Base-by-base conservation (phyloP, 53 echinoderm and acorn worm genomes). In the Mesocentrotus franciscanus region DNA sequence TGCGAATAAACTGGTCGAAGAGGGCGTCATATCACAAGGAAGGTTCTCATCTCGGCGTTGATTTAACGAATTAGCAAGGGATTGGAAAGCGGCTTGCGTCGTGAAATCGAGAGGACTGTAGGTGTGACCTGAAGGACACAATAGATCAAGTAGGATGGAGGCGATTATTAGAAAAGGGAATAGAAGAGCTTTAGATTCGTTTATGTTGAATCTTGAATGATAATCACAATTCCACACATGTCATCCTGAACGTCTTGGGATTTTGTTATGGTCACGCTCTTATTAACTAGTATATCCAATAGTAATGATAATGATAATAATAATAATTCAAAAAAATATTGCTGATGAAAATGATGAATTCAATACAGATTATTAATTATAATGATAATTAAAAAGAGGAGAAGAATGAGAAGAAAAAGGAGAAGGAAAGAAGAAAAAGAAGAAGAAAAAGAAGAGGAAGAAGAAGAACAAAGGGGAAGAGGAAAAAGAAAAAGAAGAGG, bases 161-260 rank as follows among this genome's bases (percentile, higher is more conserved):
- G n/a, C 8, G 87, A 58, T 58, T 87, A 87, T 87, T 87, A 87
- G 58, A 58, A 29, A 39, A n/a, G 87, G 87, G 87, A 87, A 87
- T 87, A 87, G 55, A 27, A 58, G 56, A 12, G 87, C 12, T 57
- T 87, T 87, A 10, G 10, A 87, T 87, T 87, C 87, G 57, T 56
- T 26, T 55, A 58, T 27, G 26, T 57, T 87, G 87, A 20, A 87
- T 57, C 10, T 57, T n/a, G n/a, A 17, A 58, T 58, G 58, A 58
- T 87, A 57, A 87, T 87, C n/a, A 58, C 58, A 18, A 84, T 55
- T 84, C 42, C 84, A 84, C 42, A 12, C 84, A 8, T 84, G 84
- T 55, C 39, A 84, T 17, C 84, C 15, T 10, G 1, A 18, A 49
- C 22, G 0, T 87, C 87, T 3, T 14, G 24, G 56, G 59, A 29